phyloP scores from a whole-genome alignment of 2,113 vertebrate species.

The Axis porcinus region DNA sequence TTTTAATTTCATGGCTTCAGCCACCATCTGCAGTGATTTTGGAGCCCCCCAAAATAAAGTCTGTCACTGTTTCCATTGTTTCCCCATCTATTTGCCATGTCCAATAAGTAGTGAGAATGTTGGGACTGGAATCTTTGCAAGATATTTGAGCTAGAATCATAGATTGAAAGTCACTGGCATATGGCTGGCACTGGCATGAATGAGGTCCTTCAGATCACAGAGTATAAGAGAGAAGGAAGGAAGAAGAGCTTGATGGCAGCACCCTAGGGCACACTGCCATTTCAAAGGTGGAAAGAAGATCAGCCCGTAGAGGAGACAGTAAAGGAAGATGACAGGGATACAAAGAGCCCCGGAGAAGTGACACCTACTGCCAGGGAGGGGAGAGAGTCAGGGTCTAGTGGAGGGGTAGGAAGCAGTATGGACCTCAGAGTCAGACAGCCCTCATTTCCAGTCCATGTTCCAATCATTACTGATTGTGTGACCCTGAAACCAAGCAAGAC shows the following conservation, averaged over 20 bases:
- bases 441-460: not conserved
- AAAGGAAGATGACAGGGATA: not conserved
- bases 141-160: not conserved
- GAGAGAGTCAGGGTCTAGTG: not conserved
- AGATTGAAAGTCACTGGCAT: not conserved
- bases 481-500: not conserved
- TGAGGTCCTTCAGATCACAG: not conserved
- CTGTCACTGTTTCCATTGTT: not conserved
- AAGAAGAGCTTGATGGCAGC: not conserved
- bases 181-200: no score
- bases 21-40: not conserved
- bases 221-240: not conserved
- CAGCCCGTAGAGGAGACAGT: not conserved
- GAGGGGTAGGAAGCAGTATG: not conserved
- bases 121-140: not conserved
- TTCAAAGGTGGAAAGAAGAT: not conserved
- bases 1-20: not conserved
- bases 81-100: fast-evolving
- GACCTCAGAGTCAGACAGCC: not conserved
- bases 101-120: not conserved
- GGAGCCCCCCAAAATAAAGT: not conserved
- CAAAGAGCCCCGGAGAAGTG: not conserved
- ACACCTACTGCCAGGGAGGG: not conserved
- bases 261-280: not conserved
- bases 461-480: not conserved